A percentile compares a stretch with the other conserved stretches of the same genome.
phyloP scores from a whole-genome alignment of 2,888 invertebrate species.

The Drosophila robusta region DNA sequence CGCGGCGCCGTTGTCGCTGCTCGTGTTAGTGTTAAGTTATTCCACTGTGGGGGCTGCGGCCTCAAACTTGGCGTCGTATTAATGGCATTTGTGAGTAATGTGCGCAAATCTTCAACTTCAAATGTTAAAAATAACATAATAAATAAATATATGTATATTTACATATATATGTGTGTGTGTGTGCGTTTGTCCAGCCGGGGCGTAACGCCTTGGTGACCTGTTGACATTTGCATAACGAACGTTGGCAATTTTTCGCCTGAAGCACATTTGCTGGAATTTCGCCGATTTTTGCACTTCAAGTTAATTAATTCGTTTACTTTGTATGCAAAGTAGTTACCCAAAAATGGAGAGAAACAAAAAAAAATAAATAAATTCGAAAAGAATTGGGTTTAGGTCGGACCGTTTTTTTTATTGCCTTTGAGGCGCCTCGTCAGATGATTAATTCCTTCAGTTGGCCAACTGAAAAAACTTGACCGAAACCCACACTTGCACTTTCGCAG shows the following conservation, averaged over 20 bases:
- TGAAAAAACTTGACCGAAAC: conserved; percentile 6
- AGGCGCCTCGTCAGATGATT: conserved; percentile 36
- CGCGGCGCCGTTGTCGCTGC: conserved; percentile 7
- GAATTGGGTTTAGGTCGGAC: conserved; percentile 25
- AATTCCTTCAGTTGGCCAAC: conserved; percentile 19
- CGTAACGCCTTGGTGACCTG: conserved; percentile 58
- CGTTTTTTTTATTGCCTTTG: conserved; percentile 42
- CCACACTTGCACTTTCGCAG: conserved; percentile 68
- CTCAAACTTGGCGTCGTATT: conserved; percentile 52
- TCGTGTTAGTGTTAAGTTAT: conserved; percentile 45
- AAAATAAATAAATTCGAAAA: neutral
- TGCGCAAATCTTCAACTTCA: conserved; percentile 59
- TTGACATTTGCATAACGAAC: conserved; percentile 73
- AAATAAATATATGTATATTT: conserved; percentile 13
- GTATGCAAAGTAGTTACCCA: conserved; percentile 34
- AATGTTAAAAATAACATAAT: conserved; percentile 65
- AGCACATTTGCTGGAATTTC: conserved; percentile 42
- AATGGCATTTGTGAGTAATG: conserved; percentile 72
- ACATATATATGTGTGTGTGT: conserved; percentile 2
- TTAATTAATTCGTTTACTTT: conserved; percentile 67
- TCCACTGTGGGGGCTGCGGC: conserved; percentile 38
- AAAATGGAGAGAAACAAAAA: neutral
- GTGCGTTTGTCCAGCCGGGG: neutral
- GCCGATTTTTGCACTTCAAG: conserved; percentile 48
- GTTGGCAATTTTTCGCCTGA: conserved; percentile 26